phyloP scores from a whole-genome alignment of 2,888 invertebrate genomes.

The Diaphora mendica region DNA sequence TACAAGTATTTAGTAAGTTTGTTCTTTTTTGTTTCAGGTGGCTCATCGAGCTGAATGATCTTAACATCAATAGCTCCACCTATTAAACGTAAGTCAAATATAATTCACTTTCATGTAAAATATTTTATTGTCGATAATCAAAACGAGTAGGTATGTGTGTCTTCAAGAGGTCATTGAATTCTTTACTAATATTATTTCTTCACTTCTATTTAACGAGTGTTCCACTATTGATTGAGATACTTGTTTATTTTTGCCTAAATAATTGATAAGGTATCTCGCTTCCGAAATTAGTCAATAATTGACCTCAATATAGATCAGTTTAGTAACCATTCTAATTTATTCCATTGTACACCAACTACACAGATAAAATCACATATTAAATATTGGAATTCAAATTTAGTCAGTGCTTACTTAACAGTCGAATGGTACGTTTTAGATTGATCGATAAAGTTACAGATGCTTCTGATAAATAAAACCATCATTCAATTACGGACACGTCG shows the following conservation, averaged over 20 bases:
- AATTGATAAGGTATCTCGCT: slow-evolving; percentile 58
- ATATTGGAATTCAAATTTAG: slow-evolving; percentile 49
- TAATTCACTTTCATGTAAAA: slow-evolving; percentile 51
- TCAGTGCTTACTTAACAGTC: slow-evolving; percentile 40
- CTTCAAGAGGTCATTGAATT: slow-evolving; percentile 57
- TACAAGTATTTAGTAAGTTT: slow-evolving; percentile 56
- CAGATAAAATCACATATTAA: slow-evolving; percentile 34
- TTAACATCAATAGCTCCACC: slow-evolving; percentile 73
- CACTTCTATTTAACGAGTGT: slow-evolving; percentile 34
- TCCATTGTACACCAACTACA: slow-evolving; percentile 26
- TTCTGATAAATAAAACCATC: slow-evolving; percentile 67
- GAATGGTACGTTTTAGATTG: slow-evolving; percentile 57
- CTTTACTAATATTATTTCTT: slow-evolving; percentile 42
- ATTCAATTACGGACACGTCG: slow-evolving; percentile 73
- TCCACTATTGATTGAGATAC: slow-evolving; percentile 35
- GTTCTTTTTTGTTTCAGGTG: slow-evolving; percentile 75
- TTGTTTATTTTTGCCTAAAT: slow-evolving; percentile 9
- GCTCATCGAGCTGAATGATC: slow-evolving; percentile 78
- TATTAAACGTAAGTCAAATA: slow-evolving; percentile 78
- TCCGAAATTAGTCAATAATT: slow-evolving; percentile 63
- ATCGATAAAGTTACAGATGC: slow-evolving; percentile 66
- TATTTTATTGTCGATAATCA: slow-evolving; percentile 49
- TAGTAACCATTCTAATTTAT: slow-evolving; percentile 49
- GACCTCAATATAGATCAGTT: slow-evolving; percentile 60
- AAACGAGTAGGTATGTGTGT: slow-evolving; percentile 49